These are phyloP conservation scores for Cryptomyrus ogoouensis DNA, from an alignment of 2,113 vertebrate genomes.

Conservation along the genomic window DNA sequence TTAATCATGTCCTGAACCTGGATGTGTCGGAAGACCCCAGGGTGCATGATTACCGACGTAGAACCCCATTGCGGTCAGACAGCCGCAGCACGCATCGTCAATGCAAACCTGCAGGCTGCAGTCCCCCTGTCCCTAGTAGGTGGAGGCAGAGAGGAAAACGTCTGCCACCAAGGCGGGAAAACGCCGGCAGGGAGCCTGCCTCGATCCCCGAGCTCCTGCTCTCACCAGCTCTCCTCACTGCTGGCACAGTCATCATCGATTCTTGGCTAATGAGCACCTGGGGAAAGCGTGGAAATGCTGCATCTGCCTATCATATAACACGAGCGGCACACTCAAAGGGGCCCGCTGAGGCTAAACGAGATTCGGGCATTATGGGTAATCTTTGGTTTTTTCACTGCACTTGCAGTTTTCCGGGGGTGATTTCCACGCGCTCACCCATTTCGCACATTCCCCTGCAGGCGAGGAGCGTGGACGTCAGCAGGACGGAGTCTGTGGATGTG, in stretches of 20 bases:
- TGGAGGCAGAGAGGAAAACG: not conserved
- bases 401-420: not conserved
- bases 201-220: not conserved
- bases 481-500: not conserved
- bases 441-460: not conserved
- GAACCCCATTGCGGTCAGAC: not conserved
- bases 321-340: not conserved
- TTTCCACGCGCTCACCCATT: not conserved
- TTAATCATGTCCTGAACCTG: not conserved
- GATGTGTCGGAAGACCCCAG: not conserved
- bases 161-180: no score
- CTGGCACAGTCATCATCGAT: not conserved
- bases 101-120: not conserved
- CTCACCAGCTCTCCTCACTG: not conserved
- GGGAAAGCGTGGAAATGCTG: not conserved
- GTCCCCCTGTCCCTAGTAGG: not conserved
- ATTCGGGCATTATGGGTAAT: not conserved
- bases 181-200: not conserved
- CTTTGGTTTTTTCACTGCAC: not conserved
- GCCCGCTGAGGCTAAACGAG: not conserved
- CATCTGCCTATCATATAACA: not conserved
- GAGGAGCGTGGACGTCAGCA: not conserved
- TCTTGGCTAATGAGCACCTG: not conserved
- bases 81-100: not conserved
- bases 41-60: not conserved